Conservation (phyloP, 2,888 invertebrate species). For the Agrochola lota region DNA sequence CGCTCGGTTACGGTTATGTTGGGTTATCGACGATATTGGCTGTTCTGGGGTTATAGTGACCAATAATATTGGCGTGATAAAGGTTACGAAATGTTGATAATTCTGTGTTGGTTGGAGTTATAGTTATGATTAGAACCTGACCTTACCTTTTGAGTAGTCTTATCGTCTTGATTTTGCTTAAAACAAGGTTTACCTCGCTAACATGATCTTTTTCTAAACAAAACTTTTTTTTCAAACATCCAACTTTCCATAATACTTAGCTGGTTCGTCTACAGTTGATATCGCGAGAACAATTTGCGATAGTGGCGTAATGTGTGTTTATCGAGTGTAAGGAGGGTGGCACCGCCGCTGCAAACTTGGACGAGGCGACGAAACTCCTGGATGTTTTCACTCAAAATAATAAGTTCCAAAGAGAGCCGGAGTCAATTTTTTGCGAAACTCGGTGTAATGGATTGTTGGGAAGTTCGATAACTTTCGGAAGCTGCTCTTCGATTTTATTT, state of each 20-base stretch:
- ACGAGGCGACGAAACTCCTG: constrained; percentile 83
- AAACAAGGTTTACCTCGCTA: neutral
- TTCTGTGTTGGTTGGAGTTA: constrained; percentile 1
- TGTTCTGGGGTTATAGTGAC: constrained; percentile 22
- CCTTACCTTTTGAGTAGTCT: neutral
- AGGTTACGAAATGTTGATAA: constrained; percentile 16
- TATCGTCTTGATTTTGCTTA: neutral
- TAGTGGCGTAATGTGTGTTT: constrained; percentile 69
- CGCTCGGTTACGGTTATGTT: constrained; percentile 65
- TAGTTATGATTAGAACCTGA: neutral
- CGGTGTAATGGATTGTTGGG: constrained; percentile 90
- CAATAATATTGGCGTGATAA: constrained; percentile 19
- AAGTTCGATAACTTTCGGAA: constrained; percentile 90
- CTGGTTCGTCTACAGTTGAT: constrained; percentile 22
- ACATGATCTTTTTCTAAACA: neutral
- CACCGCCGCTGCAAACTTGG: constrained; percentile 75
- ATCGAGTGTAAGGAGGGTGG: constrained; percentile 74
- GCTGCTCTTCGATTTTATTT: constrained; percentile 89
- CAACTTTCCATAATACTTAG: neutral
- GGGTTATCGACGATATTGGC: constrained; percentile 44
- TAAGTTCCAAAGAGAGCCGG: constrained; percentile 83
- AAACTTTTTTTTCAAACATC: neutral
- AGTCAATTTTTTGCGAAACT: constrained; percentile 89
- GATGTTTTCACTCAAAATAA: constrained; percentile 90
- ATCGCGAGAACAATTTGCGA: constrained; percentile 61